A percentile compares a stretch with the other conserved stretches of the same genome.
phyloP scores from a whole-genome alignment of 2,113 vertebrate species.

The Poeciliopsis turrubarensis region DNA sequence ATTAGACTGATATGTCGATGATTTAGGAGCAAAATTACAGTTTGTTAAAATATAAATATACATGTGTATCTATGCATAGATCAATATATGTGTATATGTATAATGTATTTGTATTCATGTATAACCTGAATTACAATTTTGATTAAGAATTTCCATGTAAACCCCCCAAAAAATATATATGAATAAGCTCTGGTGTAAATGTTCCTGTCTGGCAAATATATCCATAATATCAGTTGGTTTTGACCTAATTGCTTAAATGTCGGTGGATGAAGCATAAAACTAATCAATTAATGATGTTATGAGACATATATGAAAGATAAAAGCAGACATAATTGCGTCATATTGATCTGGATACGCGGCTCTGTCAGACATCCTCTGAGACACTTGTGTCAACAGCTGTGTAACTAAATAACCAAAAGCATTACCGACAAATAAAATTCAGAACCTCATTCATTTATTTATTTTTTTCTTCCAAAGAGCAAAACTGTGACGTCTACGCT shows the following conservation, averaged over 20 bases:
- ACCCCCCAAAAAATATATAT: not conserved
- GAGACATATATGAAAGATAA: slow-evolving; percentile 3
- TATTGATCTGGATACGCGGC: slow-evolving; percentile 24
- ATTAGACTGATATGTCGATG: too few relatives aligned
- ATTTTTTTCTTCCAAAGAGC: not conserved
- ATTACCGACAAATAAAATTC: not conserved
- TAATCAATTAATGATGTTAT: slow-evolving; percentile 2
- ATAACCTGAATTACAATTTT: too few relatives aligned
- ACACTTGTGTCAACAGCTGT: not conserved
- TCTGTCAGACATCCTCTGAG: not conserved
- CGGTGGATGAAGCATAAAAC: slow-evolving; percentile 24
- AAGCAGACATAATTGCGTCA: not conserved
- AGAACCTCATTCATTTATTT: not conserved
- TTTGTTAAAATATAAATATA: too few relatives aligned
- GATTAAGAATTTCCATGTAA: too few relatives aligned
- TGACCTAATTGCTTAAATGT: slow-evolving; percentile 68
- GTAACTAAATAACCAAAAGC: not conserved
- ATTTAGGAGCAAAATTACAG: too few relatives aligned
- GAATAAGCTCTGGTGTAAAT: slow-evolving; percentile 49
- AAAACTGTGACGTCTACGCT: slow-evolving; percentile 9
- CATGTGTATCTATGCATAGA: too few relatives aligned
- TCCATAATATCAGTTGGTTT: slow-evolving; percentile 52
- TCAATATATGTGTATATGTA: too few relatives aligned
- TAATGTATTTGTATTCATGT: too few relatives aligned
- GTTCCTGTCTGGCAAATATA: slow-evolving; percentile 29